Evolutionary conservation across 2,797 vertebrate species (phyloP).

Genomic region (Ciconia nigra): DNA sequence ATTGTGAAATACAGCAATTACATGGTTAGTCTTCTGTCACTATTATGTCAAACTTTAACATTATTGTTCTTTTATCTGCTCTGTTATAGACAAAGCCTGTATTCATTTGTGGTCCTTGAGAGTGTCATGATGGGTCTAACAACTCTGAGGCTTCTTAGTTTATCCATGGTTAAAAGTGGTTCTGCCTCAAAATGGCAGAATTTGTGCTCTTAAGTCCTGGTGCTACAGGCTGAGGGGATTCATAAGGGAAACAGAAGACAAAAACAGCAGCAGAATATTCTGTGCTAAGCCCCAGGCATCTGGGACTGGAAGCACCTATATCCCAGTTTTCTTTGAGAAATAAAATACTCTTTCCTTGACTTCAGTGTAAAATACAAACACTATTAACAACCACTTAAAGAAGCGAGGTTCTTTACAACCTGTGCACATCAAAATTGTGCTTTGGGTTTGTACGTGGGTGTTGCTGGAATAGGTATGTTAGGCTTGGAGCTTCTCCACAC

Average conservation of each 20-base stretch:
- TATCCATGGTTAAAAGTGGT: background rate
- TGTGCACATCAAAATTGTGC: background rate
- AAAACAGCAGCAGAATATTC: background rate
- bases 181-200: background rate
- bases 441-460: background rate
- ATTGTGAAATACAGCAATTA: background rate
- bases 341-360: background rate
- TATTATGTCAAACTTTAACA: background rate
- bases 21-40: background rate
- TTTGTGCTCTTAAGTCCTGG: background rate
- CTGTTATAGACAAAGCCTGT: background rate
- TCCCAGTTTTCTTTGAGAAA: background rate
- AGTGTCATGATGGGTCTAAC: background rate
- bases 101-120: background rate
- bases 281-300: background rate
- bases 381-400: background rate
- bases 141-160: background rate
- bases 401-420: background rate
- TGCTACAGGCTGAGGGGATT: background rate
- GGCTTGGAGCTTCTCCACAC: background rate
- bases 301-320: background rate
- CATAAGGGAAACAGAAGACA: background rate
- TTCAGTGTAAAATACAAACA: background rate
- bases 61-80: background rate
- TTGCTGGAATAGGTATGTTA: background rate